Base-by-base conservation (phyloP, 2,113 vertebrate species). In the Fregata magnificens region DNA sequence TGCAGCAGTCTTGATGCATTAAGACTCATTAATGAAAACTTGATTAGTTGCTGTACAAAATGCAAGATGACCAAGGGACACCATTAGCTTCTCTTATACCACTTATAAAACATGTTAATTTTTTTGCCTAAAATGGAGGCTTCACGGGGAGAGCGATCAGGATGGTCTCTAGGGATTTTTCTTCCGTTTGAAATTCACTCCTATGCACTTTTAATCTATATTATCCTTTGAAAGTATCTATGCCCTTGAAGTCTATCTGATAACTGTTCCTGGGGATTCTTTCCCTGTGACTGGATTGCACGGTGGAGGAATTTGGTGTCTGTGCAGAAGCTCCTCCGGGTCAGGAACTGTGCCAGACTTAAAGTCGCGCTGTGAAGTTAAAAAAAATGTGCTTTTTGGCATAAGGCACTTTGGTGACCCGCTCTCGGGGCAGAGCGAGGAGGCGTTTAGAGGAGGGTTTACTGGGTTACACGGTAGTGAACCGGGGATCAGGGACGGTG, bases 401-500 rank as follows among this genome's bases (percentile, higher is more conserved):
- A 2, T 19, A 3, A 19, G 55, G n/a, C 3, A 0, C 18, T 22
- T 26, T 9, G 40, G 69, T 42, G 55, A 55, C 29, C 11, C 1
- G 0, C 29, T 38, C 22, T 53, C 7, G 5, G 44, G 19, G 40
- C 15, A 13, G 58, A 50, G 44, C 74, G 38, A 3, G 34, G 22
- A 34, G 81, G 2, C 5, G 24, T 25, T 26, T 14, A 2, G 18
- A 28, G 49, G 28, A 7, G 40, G 55, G 26, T 53, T 36, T n/a
- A 14, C 36, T 21, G 86, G 40, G 26, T 58, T 14, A 4, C 18
- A 2, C 0, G 28, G 45, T 5, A 10, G 38, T 19, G 61, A 13
- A 6, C 22, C 4, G 10, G 47, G 2, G 4, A 3, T 24, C 2
- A 2, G 34, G 40, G n/a, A 20, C 5, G 6, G 76, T 14, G 13